phyloP scores from a whole-genome alignment of 1,140 invertebrate genomes.

The Heliconius hermathena region DNA sequence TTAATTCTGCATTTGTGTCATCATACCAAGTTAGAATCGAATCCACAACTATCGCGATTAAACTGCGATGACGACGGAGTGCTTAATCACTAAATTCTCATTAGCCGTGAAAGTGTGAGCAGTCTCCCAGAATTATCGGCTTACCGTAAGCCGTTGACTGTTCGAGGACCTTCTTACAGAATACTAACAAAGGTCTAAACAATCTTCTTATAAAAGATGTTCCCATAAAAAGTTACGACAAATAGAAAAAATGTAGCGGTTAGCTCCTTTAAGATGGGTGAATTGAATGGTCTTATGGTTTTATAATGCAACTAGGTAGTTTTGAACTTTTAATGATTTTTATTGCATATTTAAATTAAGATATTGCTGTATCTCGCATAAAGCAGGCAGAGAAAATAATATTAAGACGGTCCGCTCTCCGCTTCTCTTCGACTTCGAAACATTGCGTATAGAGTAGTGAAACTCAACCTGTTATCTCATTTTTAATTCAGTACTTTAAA shows the following conservation, averaged over 20 bases:
- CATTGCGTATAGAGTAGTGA: no score
- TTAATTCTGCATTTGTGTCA: neutral
- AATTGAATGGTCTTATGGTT: slow-evolving; percentile 43
- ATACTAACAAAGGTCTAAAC: slow-evolving; percentile 38
- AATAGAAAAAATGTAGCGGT: slow-evolving; percentile 56
- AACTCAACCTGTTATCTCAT: no score
- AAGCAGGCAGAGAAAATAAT: no score
- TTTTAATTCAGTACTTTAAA: no score
- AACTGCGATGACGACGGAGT: neutral
- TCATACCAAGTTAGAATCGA: neutral
- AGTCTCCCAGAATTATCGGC: slow-evolving; percentile 20
- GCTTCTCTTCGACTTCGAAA: no score
- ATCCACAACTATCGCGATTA: neutral
- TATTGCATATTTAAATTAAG: no score
- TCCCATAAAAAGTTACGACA: slow-evolving; percentile 42
- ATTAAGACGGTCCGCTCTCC: no score
- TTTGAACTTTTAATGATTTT: neutral
- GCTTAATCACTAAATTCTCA: neutral
- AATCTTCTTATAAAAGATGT: slow-evolving; percentile 44
- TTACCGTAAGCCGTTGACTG: slow-evolving; percentile 41
- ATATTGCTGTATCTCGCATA: no score
- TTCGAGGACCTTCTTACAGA: slow-evolving; percentile 38
- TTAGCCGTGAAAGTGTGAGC: neutral
- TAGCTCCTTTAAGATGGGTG: slow-evolving; percentile 49
- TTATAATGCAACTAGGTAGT: neutral